These are phyloP conservation scores for Cephalopachus bancanus DNA, from an alignment of 2,797 vertebrate genomes.

Conservation along the genomic window DNA sequence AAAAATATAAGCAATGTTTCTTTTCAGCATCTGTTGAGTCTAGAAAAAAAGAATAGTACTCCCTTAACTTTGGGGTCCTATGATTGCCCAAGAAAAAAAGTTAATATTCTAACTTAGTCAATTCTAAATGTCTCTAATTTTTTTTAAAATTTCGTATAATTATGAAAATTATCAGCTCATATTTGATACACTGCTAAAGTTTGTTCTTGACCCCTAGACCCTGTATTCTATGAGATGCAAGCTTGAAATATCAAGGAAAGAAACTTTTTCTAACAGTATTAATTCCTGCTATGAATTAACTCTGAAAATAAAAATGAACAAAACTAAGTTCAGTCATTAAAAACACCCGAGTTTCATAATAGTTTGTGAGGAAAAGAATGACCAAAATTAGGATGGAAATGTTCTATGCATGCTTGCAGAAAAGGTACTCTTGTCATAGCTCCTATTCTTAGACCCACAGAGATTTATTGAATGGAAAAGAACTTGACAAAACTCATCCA, in stretches of 20 bases:
- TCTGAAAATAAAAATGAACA: conserved; percentile 23
- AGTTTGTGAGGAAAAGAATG: neutral
- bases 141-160: neutral
- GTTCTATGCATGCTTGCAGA: neutral
- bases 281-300: neutral
- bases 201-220: neutral
- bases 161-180: neutral
- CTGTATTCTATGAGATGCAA: neutral
- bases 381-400: neutral
- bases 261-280: neutral
- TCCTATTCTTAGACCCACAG: neutral
- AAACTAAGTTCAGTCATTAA: neutral
- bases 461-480: neutral
- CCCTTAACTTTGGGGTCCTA: neutral
- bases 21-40: neutral
- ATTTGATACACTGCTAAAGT: neutral
- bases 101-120: neutral
- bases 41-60: neutral
- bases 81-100: neutral
- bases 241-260: neutral
- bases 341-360: neutral
- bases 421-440: neutral
- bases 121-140: neutral
- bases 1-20: neutral
- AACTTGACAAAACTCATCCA: neutral